Conservation (phyloP, 2,888 invertebrate species). For the Penaeus monodon region DNA sequence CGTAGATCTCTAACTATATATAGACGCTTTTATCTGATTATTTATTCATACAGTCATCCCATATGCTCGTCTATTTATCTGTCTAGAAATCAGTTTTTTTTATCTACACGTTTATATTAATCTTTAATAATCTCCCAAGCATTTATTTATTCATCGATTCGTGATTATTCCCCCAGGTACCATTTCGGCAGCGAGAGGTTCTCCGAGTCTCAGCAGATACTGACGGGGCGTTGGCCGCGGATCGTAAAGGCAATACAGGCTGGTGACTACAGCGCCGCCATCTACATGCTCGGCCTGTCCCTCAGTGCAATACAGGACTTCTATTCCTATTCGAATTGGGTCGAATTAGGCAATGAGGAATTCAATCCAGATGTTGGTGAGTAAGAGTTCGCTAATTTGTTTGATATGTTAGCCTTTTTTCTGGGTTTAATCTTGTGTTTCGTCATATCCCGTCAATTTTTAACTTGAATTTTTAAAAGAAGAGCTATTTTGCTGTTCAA, state of each 20-base stretch:
- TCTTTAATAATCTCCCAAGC: too few relatives aligned
- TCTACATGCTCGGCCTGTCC: slow-evolving; percentile 48
- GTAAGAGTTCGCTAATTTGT: neutral
- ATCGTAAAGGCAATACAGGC: slow-evolving; percentile 26
- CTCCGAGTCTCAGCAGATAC: slow-evolving; percentile 67
- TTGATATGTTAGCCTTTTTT: neutral
- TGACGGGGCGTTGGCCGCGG: slow-evolving; percentile 55
- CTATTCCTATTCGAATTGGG: slow-evolving; percentile 65
- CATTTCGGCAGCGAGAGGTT: slow-evolving; percentile 58
- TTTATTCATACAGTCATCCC: too few relatives aligned
- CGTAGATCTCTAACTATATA: too few relatives aligned
- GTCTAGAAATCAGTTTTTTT: too few relatives aligned
- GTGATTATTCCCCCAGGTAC: slow-evolving; percentile 19
- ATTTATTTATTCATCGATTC: too few relatives aligned
- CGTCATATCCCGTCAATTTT: too few relatives aligned
- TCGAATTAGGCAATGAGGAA: slow-evolving; percentile 57
- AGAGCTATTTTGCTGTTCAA: too few relatives aligned
- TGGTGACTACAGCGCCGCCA: slow-evolving; percentile 40
- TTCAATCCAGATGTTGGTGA: slow-evolving; percentile 52
- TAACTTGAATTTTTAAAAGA: too few relatives aligned
- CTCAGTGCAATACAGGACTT: slow-evolving; percentile 64
- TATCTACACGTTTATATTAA: too few relatives aligned
- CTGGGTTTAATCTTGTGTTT: too few relatives aligned
- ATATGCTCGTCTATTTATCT: too few relatives aligned
- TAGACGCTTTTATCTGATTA: too few relatives aligned